Percentiles rank a stretch among this genome's conserved stretches.
Evolutionary conservation across 2,797 vertebrate species (phyloP).

Genomic region (Clarias laeviceps): DNA sequence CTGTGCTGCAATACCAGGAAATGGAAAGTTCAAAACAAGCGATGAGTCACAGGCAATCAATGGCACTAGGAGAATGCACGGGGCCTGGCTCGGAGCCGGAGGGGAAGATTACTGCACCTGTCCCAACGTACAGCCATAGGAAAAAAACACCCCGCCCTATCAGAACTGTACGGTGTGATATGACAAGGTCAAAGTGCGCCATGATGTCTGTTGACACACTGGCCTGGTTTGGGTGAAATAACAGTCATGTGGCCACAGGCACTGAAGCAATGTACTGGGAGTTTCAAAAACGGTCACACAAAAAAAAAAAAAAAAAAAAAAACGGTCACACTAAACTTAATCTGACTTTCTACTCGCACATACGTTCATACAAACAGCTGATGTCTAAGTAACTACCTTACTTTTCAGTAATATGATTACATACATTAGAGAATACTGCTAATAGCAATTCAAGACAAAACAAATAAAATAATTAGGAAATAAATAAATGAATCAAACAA

Average conservation of each 20-base stretch:
- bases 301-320: neutral
- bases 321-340: neutral
- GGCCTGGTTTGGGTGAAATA: conserved; percentile 42
- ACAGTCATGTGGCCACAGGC: neutral
- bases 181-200: conserved; percentile 57
- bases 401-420: neutral
- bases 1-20: conserved; percentile 58
- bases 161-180: neutral
- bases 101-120: conserved; percentile 52
- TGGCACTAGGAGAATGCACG: conserved; percentile 30
- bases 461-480: no score
- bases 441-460: neutral
- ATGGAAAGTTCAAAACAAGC: conserved; percentile 58
- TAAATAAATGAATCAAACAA: no score
- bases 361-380: no score
- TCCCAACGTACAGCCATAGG: conserved; percentile 33
- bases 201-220: conserved; percentile 60
- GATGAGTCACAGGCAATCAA: conserved; percentile 43
- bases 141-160: conserved; percentile 16
- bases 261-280: neutral
- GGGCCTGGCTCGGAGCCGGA: conserved; percentile 34
- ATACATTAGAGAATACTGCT: neutral
- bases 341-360: neutral
- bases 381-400: neutral
- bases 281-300: neutral